These are phyloP conservation scores for Choristoneura fumiferana DNA, from an alignment of 1,140 invertebrate species.

Conservation along the genomic window DNA sequence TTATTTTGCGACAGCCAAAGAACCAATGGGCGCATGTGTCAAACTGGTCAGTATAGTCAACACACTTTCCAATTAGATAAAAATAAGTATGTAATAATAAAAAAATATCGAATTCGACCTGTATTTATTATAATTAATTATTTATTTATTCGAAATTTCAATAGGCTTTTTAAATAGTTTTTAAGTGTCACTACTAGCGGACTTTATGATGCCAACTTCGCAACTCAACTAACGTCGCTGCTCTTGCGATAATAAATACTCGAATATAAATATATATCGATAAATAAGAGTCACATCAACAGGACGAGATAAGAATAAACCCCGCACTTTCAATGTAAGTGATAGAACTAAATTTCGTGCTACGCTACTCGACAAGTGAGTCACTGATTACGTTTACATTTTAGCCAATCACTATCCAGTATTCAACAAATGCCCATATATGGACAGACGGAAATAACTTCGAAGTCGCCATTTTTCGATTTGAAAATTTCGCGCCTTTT, in stretches of 20 bases:
- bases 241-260: slow-evolving; percentile 30
- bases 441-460: slow-evolving; percentile 59
- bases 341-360: slow-evolving; percentile 36
- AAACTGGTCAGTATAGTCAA: slow-evolving; percentile 60
- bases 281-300: slow-evolving; percentile 39
- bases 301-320: slow-evolving; percentile 54
- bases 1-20: slow-evolving; percentile 58
- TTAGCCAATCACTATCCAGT: slow-evolving; percentile 60
- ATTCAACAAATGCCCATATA: slow-evolving; percentile 75
- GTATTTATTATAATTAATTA: neutral
- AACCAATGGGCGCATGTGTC: slow-evolving; percentile 76
- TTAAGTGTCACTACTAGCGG: neutral
- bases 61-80: slow-evolving; percentile 38
- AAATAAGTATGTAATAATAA: slow-evolving; percentile 22
- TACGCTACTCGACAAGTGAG: slow-evolving; percentile 62
- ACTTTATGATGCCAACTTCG: neutral
- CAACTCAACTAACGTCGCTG: neutral
- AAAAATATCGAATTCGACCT: neutral
- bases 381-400: slow-evolving; percentile 59
- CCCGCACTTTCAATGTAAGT: slow-evolving; percentile 38
- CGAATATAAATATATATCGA: slow-evolving; percentile 32
- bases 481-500: slow-evolving; percentile 46
- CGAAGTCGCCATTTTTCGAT: slow-evolving; percentile 26
- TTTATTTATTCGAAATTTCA: neutral
- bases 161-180: neutral